These are phyloP conservation scores for Eupithecia centaureata DNA, from an alignment of 2,888 invertebrate species.

Conservation along the genomic window DNA sequence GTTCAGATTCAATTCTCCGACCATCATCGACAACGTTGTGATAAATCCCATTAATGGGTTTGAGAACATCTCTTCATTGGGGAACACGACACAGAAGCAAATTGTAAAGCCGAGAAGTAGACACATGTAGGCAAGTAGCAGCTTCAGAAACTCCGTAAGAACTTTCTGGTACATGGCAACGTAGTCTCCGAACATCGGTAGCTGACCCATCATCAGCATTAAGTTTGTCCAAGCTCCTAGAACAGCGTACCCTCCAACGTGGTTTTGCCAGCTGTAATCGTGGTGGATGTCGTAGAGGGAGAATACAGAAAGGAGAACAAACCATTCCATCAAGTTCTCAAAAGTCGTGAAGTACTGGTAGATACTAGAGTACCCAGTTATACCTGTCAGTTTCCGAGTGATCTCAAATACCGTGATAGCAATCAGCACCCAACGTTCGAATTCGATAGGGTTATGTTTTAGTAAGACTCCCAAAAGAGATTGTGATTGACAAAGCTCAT, in stretches of 20 bases:
- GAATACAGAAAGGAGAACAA: slow-evolving; percentile 92
- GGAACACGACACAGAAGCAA: slow-evolving; percentile 94
- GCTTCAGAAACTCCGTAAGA: slow-evolving; percentile 91
- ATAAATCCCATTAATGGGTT: slow-evolving; percentile 93
- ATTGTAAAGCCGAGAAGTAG: slow-evolving; percentile 93
- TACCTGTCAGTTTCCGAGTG: slow-evolving; percentile 90
- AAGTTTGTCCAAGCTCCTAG: slow-evolving; percentile 94
- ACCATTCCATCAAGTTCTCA: slow-evolving; percentile 94
- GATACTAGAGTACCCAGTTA: slow-evolving; percentile 91
- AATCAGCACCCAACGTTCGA: slow-evolving; percentile 91
- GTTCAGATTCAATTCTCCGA: slow-evolving; percentile 91
- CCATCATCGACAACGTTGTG: slow-evolving; percentile 94
- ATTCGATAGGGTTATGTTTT: slow-evolving; percentile 89
- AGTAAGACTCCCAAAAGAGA: slow-evolving; percentile 89
- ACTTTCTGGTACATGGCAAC: slow-evolving; percentile 96
- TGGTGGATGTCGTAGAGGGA: slow-evolving; percentile 90
- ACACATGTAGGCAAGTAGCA: slow-evolving; percentile 92
- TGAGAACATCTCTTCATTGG: slow-evolving; percentile 91
- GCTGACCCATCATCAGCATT: slow-evolving; percentile 94
- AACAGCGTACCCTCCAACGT: slow-evolving; percentile 93
- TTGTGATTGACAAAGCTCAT: slow-evolving; percentile 89
- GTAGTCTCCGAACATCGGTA: slow-evolving; percentile 94
- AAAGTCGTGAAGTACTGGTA: slow-evolving; percentile 91
- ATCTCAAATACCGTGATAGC: slow-evolving; percentile 91
- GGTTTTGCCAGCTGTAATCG: slow-evolving; percentile 93